Conservation (phyloP, 53 echinoderm and acorn worm species). For the Apostichopus leukothele region DNA sequence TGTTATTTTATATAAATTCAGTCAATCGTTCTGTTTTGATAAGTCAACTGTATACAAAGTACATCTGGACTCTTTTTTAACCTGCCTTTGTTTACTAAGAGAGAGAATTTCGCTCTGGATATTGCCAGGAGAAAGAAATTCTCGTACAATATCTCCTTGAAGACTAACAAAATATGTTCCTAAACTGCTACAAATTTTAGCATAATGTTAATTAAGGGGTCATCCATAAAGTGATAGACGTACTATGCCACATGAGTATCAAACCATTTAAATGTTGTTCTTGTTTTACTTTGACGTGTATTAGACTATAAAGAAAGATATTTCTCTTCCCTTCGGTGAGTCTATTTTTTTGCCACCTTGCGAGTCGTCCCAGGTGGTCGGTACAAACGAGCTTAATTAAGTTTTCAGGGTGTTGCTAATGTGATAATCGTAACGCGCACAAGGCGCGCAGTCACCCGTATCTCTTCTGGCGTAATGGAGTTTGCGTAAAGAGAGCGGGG, state of each 20-base stretch:
- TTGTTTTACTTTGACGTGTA: neutral
- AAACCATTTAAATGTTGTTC: neutral
- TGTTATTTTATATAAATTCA: no score
- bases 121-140: no score
- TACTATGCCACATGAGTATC: neutral
- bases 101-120: no score
- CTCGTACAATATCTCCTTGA: no score
- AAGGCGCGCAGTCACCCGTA: slow-evolving; percentile 13
- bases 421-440: slow-evolving; percentile 39
- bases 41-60: no score
- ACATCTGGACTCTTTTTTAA: no score
- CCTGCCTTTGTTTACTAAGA: no score
- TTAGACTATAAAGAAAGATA: neutral
- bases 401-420: slow-evolving; percentile 52
- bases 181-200: no score
- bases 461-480: slow-evolving; percentile 38
- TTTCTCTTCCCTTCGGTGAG: neutral
- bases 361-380: slow-evolving; percentile 44
- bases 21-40: no score
- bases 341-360: neutral
- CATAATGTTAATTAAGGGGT: no score
- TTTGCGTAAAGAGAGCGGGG: slow-evolving; percentile 4
- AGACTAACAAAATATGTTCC: no score
- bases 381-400: slow-evolving; percentile 46
- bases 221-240: no score